Evolutionary conservation across 2,888 invertebrate species (phyloP), one percentile per base, ranked within the genome.

Genomic region (Hofmannophila pseudospretella): DNA sequence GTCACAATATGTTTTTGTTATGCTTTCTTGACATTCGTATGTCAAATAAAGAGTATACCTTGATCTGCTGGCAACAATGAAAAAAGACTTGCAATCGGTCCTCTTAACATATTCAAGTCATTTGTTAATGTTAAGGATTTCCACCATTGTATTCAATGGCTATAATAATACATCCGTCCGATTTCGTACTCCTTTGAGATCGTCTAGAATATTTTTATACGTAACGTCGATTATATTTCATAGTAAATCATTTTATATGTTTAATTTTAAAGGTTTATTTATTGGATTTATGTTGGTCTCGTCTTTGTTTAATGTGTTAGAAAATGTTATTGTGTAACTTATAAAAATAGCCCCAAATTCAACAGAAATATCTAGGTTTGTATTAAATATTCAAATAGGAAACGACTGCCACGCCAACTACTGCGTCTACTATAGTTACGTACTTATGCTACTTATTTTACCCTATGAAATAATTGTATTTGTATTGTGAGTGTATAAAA

Each of bases 211-310:
- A 13, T 32, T 35, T 29, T 29, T 22, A 29, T 9, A 19, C 10
- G 3, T 12, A 34, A 12, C 22, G 8, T 32, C 8, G 3, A 16
- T 16, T 4, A 16, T 16, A 16, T 5, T 3, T 16, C 5, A 34
- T 11, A 12, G 27, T 19, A 30, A n/a, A 33, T 23, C 12, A 33
- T 7, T 30, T 25, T 19, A 25, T 30, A 13, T 16, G 20, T 16
- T 9, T 36, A 35, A 36, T 35, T 27, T 36, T 23, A 38, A 36
- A 12, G 20, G 22, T 22, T 33, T 39, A 39, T 44, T 41, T 47
- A 44, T 39, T 47, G 32, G 34, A 29, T 36, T 43, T 42, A 29
- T 39, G 38, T 44, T 41, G 30, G 42, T 47, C 35, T 37, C 28
- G 40, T 41, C 27, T 36, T 38, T 41, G 34, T 45, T 42, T 41